Percentiles rank a stretch among this genome's conserved stretches.
These are phyloP conservation scores for Taeniopygia guttata DNA, from an alignment of 2,797 vertebrate genomes.

Conservation along the genomic window DNA sequence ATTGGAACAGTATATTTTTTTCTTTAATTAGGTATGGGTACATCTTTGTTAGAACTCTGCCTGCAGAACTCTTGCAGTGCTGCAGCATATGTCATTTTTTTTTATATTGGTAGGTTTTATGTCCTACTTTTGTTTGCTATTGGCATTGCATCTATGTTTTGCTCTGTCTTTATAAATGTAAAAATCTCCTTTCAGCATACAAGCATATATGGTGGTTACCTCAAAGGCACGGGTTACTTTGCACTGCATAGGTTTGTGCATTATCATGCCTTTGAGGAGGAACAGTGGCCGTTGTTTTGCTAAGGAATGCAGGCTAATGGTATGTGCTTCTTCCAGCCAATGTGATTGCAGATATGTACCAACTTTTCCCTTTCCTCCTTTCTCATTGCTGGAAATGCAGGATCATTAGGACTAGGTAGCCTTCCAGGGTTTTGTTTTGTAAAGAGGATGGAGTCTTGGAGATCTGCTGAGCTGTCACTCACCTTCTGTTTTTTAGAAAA, in stretches of 20 bases:
- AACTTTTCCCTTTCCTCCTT: not conserved
- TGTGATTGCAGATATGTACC: not conserved
- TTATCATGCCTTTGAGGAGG: not conserved
- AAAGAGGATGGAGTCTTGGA: not conserved
- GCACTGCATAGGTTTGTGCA: not conserved
- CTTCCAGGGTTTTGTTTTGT: not conserved
- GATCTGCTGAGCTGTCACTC: not conserved
- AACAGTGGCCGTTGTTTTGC: not conserved
- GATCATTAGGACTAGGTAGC: not conserved
- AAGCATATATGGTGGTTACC: not conserved
- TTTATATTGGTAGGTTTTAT: not conserved
- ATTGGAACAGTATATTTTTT: slow-evolving; percentile 37
- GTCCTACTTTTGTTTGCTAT: not conserved
- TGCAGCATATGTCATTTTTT: not conserved
- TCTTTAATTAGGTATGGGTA: slow-evolving; percentile 21
- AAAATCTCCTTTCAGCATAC: not conserved
- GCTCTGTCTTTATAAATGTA: not conserved
- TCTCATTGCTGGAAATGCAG: not conserved
- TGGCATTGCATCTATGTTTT: not conserved
- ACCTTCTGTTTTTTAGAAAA: not conserved
- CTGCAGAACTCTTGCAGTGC: slow-evolving; percentile 1
- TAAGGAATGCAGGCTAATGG: not conserved
- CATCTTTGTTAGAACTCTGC: slow-evolving; percentile 28
- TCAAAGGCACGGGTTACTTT: not conserved
- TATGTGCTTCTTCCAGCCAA: not conserved